phyloP scores from a whole-genome alignment of 2,888 invertebrate genomes.

The Idaea biselata region DNA sequence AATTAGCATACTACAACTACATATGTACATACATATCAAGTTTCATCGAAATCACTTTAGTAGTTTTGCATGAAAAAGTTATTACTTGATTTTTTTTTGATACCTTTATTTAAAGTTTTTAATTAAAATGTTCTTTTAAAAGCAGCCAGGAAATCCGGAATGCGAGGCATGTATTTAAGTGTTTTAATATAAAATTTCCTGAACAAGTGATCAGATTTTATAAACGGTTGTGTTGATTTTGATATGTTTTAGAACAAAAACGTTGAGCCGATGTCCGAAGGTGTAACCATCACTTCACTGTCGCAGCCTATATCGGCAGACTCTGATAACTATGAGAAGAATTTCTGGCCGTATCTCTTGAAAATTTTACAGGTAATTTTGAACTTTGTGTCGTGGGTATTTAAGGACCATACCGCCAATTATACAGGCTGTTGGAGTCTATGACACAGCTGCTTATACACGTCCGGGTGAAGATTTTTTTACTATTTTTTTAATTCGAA shows the following conservation, averaged over 20 bases:
- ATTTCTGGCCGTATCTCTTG: constrained; percentile 71
- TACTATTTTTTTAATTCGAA: no score
- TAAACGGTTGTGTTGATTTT: neutral
- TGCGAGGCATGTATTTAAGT: neutral
- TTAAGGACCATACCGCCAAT: no score
- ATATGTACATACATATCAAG: no score
- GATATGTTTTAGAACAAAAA: constrained; percentile 47
- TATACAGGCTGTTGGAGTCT: no score
- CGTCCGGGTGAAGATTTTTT: no score
- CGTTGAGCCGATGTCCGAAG: constrained; percentile 46
- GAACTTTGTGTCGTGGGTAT: neutral
- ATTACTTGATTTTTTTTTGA: neutral
- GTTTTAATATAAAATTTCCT: neutral
- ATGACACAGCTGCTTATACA: no score
- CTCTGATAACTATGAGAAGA: constrained; percentile 55
- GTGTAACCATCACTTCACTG: constrained; percentile 45
- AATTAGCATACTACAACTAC: no score
- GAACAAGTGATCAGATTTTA: neutral
- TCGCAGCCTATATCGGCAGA: constrained; percentile 39
- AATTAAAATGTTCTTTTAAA: neutral
- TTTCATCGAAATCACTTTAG: neutral
- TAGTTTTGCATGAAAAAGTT: neutral
- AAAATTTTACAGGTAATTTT: constrained; percentile 68
- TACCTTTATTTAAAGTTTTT: neutral
- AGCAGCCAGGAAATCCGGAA: neutral